A percentile compares a stretch with the other conserved stretches of the same genome.
These are phyloP conservation scores for Nycticryphes semicollaris DNA, from an alignment of 2,113 vertebrate species.

Conservation along the genomic window DNA sequence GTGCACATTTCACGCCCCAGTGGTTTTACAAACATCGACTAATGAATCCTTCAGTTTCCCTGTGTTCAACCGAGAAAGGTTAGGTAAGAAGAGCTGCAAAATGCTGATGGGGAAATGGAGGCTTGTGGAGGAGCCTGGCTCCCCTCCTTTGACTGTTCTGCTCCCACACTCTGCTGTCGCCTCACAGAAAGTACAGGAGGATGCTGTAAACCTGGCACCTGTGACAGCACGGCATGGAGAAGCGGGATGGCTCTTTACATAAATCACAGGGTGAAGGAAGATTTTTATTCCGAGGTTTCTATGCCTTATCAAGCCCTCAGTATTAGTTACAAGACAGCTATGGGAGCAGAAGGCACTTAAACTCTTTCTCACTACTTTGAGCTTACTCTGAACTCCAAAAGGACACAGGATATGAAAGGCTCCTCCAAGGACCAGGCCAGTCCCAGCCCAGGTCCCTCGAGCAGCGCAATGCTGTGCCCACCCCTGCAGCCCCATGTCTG, in stretches of 20 bases:
- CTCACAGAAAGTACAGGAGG: neutral
- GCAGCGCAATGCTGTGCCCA: rapidly evolving
- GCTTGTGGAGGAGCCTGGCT: neutral
- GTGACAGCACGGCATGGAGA: rapidly evolving
- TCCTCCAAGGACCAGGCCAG: neutral
- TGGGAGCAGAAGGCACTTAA: neutral
- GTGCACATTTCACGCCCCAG: rapidly evolving
- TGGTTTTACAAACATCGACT: neutral
- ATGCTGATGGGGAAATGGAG: neutral
- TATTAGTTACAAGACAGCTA: neutral
- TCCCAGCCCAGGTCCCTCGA: neutral
- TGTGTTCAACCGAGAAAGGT: neutral
- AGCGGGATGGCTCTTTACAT: rapidly evolving
- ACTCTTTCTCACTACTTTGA: neutral
- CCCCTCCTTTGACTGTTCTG: neutral
- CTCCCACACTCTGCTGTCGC: neutral
- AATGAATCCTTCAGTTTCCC: neutral
- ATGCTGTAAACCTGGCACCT: neutral
- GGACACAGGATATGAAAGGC: neutral
- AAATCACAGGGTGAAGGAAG: neutral
- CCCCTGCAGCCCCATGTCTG: neutral
- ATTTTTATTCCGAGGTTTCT: neutral
- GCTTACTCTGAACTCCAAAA: neutral
- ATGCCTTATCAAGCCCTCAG: neutral
- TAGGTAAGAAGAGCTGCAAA: neutral